These are phyloP conservation scores for Globodera ellingtonae DNA, from an alignment of 1,140 invertebrate species.

Conservation along the genomic window DNA sequence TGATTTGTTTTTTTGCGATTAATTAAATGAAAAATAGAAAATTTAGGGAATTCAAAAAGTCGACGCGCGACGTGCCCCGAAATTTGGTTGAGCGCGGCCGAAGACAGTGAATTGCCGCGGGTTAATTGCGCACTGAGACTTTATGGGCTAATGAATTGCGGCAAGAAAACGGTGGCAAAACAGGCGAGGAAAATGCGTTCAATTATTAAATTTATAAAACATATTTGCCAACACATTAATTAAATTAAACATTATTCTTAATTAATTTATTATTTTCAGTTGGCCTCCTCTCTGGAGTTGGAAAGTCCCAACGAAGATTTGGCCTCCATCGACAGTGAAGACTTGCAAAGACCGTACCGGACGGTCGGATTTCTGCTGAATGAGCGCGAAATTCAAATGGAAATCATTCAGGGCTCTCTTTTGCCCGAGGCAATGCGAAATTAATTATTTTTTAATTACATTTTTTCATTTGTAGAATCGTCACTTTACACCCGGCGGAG, in stretches of 20 bases:
- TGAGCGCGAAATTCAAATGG: constrained; percentile 50
- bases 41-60: constrained; percentile 40
- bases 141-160: constrained; percentile 48
- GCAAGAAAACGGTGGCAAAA: constrained; percentile 46
- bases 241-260: no score
- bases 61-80: constrained; percentile 53
- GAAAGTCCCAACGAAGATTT: neutral
- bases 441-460: neutral
- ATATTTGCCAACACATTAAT: no score
- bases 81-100: constrained; percentile 52
- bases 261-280: neutral
- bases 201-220: no score
- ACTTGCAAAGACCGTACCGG: constrained; percentile 34
- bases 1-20: constrained; percentile 6
- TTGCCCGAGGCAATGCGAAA: constrained; percentile 11
- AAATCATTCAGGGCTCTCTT: constrained; percentile 53
- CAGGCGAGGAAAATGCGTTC: constrained; percentile 8
- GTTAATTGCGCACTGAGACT: constrained; percentile 38
- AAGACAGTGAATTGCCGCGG: constrained; percentile 31
- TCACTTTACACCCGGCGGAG: constrained; percentile 15
- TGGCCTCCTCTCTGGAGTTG: neutral
- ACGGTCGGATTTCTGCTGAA: constrained; percentile 54
- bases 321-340: constrained; percentile 29
- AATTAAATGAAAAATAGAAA: constrained; percentile 14
- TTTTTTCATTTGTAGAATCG: constrained; percentile 26